Percentiles rank a stretch among this genome's conserved stretches.
Conservation (phyloP, 2,888 invertebrate species). For the Polydrusus cervinus region DNA sequence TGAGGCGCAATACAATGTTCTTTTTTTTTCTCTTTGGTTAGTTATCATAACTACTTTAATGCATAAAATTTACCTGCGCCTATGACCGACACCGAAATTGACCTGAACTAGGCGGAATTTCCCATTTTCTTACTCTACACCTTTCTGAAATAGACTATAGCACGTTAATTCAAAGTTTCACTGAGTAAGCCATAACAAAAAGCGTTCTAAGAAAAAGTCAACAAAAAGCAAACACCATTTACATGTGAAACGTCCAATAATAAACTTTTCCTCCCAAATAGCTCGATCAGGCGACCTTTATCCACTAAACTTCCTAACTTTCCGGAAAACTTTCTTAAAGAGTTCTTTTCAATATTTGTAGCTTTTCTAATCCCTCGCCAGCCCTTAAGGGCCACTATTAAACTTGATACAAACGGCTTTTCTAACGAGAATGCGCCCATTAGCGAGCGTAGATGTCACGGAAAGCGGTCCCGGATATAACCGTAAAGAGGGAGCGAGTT, state of each 20-base stretch:
- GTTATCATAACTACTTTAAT: too few species aligned
- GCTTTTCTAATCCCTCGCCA: constrained; percentile 37
- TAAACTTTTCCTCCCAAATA: constrained; percentile 12
- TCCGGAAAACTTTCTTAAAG: constrained; percentile 46
- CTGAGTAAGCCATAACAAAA: too few species aligned
- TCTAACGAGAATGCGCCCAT: constrained; percentile 49
- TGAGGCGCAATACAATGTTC: too few species aligned
- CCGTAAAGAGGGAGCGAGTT: constrained; percentile 9
- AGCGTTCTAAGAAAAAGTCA: not conserved
- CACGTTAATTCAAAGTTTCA: too few species aligned
- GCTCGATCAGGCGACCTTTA: constrained; percentile 14
- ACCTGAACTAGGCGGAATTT: too few species aligned
- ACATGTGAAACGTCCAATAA: constrained; percentile 22
- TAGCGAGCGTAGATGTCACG: constrained; percentile 48
- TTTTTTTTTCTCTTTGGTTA: too few species aligned
- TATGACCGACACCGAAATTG: too few species aligned
- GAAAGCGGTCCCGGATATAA: constrained; percentile 34
- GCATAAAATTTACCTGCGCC: too few species aligned
- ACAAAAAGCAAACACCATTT: constrained; percentile 9
- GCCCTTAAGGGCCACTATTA: constrained; percentile 48
- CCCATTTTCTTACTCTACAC: too few species aligned
- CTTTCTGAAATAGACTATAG: too few species aligned
- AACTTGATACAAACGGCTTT: constrained; percentile 41
- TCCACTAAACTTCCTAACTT: constrained; percentile 34
- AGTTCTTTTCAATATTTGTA: constrained; percentile 53